phyloP scores from a whole-genome alignment of 1,140 invertebrate genomes.

The Drosophila setifemur region DNA sequence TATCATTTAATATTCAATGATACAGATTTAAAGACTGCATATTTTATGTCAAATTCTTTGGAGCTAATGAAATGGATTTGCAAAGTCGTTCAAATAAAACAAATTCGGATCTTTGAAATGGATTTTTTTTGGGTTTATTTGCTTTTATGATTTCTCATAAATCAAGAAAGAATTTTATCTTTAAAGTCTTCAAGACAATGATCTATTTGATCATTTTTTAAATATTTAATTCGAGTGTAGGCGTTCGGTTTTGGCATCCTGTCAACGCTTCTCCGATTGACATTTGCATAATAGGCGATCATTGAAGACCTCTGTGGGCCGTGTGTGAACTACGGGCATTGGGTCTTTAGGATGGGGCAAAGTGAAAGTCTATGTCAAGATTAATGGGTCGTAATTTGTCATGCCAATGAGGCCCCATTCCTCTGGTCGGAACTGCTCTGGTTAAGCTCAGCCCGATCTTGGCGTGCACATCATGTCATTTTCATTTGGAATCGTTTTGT shows the following conservation, averaged over 20 bases:
- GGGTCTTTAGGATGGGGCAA: constrained; percentile 28
- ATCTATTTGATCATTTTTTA: no score
- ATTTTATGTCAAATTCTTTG: no score
- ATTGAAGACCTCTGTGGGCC: constrained; percentile 1
- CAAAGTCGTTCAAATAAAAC: no score
- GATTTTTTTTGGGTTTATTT: no score
- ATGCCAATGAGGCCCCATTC: constrained; percentile 45
- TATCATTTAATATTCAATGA: no score
- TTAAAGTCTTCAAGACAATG: no score
- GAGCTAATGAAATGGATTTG: no score
- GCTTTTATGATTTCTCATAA: no score
- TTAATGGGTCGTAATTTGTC: constrained; percentile 77
- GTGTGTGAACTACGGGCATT: constrained; percentile 37
- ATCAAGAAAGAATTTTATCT: no score
- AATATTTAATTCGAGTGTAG: constrained; percentile 3
- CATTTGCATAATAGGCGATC: constrained; percentile 63
- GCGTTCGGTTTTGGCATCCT: constrained; percentile 36
- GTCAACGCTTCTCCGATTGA: constrained; percentile 67
- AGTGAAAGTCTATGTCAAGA: constrained; percentile 74
- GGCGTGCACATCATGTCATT: constrained; percentile 73
- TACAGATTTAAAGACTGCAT: no score
- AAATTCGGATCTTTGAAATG: no score
- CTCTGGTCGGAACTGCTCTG: constrained; percentile 27
- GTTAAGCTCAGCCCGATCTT: constrained; percentile 38
- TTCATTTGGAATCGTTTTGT: constrained; percentile 70